Percentiles rank a stretch among this genome's conserved stretches.
Evolutionary conservation across 2,113 vertebrate species (phyloP).

Genomic region (Phrynocephalus versicolor): DNA sequence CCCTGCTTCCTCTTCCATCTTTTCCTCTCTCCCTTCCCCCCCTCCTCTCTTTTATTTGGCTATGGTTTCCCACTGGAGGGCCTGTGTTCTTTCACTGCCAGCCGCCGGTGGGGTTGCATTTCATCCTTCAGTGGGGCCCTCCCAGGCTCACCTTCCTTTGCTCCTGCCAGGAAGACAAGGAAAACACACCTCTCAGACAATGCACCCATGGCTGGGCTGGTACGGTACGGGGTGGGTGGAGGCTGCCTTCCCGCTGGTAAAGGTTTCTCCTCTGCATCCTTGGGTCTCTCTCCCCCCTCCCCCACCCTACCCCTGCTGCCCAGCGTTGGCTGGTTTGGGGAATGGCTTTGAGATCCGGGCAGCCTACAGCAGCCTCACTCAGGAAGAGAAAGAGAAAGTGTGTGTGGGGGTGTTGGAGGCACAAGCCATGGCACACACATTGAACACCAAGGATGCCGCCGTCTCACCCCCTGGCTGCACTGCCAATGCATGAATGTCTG

Average conservation of each 20-base stretch:
- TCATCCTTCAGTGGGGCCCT: too few species aligned
- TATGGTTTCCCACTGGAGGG: not conserved
- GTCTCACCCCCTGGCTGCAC: not conserved
- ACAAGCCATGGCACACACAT: not conserved
- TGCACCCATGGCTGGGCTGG: not conserved
- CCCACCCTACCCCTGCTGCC: rapidly evolving
- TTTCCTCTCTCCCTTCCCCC: not conserved
- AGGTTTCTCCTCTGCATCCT: not conserved
- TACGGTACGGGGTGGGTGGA: not conserved
- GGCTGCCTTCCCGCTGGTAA: not conserved
- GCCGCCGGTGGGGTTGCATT: not conserved
- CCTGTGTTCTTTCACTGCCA: not conserved
- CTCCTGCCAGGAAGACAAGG: not conserved
- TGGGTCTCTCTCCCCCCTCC: not conserved
- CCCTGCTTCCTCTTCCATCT: not conserved
- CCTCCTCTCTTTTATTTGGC: not conserved
- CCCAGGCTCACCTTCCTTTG: not conserved
- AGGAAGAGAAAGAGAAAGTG: not conserved
- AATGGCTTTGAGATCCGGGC: not conserved
- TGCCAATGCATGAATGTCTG: not conserved
- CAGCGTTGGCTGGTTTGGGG: rapidly evolving
- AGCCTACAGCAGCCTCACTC: not conserved
- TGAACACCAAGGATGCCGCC: too few species aligned
- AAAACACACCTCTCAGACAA: not conserved
- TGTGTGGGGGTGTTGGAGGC: not conserved